A percentile compares a stretch with the other conserved stretches of the same genome.
These are phyloP conservation scores for Dolichomitus sp. DNA, from an alignment of 2,888 invertebrate genomes.

Conservation along the genomic window DNA sequence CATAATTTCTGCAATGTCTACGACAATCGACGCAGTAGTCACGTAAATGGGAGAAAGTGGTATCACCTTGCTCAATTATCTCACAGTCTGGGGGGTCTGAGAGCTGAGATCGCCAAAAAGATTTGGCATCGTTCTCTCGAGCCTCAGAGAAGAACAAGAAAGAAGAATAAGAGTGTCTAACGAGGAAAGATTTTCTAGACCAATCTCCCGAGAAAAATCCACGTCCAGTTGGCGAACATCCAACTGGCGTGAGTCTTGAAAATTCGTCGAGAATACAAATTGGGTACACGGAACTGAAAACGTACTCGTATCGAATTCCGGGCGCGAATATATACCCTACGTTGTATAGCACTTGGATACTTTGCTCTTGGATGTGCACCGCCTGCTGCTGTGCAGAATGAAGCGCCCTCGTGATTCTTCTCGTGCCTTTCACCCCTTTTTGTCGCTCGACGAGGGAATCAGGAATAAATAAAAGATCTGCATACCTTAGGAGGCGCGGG, in stretches of 20 bases:
- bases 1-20: neutral
- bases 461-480: conserved; percentile 50
- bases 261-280: conserved; percentile 72
- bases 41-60: neutral
- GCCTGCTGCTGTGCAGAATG: neutral
- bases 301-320: conserved; percentile 57
- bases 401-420: neutral
- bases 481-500: conserved; percentile 33
- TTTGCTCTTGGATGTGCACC: conserved; percentile 7
- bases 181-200: conserved; percentile 57
- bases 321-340: conserved; percentile 16
- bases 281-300: conserved; percentile 59
- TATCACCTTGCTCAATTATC: conserved; percentile 48
- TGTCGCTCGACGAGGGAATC: conserved; percentile 24
- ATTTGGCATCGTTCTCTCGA: conserved; percentile 51
- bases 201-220: conserved; percentile 46
- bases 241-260: conserved; percentile 57
- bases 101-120: conserved; percentile 43
- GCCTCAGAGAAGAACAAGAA: neutral
- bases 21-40: neutral
- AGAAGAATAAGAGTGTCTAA: conserved; percentile 44
- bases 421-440: conserved; percentile 32
- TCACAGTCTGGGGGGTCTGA: conserved; percentile 17
- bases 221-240: conserved; percentile 49
- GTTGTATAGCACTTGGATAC: conserved; percentile 12